phyloP scores from a whole-genome alignment of 2,113 vertebrate species.

The Gila orcuttii region DNA sequence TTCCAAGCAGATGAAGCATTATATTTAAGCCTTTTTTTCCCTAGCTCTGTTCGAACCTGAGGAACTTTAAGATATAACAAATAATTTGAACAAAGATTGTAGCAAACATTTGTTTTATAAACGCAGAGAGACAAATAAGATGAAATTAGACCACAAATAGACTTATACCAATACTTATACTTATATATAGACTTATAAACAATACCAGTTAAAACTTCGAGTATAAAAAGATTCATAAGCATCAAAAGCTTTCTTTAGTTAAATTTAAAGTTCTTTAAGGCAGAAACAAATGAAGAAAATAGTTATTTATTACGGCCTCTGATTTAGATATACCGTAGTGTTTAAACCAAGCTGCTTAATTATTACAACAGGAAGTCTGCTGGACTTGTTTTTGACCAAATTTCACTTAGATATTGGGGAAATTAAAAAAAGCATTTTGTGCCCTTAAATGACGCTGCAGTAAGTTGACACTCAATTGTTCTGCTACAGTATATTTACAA shows the following conservation, averaged over 20 bases:
- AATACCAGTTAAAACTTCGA: too few relatives aligned
- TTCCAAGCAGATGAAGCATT: too few relatives aligned
- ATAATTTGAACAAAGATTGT: too few relatives aligned
- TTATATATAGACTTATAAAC: too few relatives aligned
- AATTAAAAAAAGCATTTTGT: slow-evolving; percentile 1
- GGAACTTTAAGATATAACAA: too few relatives aligned
- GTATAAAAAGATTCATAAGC: too few relatives aligned
- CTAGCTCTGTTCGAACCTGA: too few relatives aligned
- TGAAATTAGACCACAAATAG: too few relatives aligned
- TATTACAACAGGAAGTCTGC: background rate
- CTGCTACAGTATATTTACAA: background rate
- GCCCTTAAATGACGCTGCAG: background rate
- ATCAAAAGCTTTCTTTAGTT: background rate
- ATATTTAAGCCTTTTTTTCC: too few relatives aligned
- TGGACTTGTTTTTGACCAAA: background rate
- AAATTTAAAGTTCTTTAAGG: background rate
- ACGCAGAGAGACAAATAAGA: too few relatives aligned
- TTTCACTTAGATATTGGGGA: background rate
- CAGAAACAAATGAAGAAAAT: background rate
- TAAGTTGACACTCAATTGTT: background rate
- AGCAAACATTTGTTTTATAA: too few relatives aligned
- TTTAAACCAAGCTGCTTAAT: background rate
- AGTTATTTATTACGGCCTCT: background rate
- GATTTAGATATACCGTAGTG: background rate
- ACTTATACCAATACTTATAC: too few relatives aligned